Conservation (phyloP, 2,888 invertebrate genomes). For the Sisyra nigra region DNA sequence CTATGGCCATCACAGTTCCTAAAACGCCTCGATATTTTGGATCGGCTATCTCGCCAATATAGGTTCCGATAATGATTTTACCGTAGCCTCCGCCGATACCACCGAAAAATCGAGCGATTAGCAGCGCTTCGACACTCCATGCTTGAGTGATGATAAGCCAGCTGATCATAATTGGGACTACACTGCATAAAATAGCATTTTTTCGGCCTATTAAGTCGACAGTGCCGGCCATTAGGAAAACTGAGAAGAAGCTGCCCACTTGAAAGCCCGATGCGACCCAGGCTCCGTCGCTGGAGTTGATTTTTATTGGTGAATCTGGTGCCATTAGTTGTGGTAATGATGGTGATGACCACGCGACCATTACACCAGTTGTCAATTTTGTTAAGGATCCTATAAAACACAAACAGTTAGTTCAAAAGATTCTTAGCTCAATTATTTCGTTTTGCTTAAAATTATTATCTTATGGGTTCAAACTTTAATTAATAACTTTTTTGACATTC, state of each 20-base stretch:
- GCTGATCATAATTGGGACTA: slow-evolving; percentile 2
- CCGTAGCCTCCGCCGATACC: slow-evolving; percentile 5
- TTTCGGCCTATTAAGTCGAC: slow-evolving; percentile 7
- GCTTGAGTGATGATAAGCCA: slow-evolving; percentile 6
- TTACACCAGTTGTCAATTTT: slow-evolving; percentile 7
- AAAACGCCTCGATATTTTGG: slow-evolving; percentile 30
- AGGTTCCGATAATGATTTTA: slow-evolving; percentile 26
- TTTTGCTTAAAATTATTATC: too few relatives aligned
- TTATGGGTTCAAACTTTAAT: background rate
- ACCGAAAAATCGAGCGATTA: slow-evolving; percentile 4
- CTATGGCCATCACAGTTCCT: slow-evolving; percentile 28
- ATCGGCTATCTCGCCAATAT: slow-evolving; percentile 33
- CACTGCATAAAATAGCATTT: slow-evolving; percentile 5
- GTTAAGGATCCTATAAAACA: slow-evolving; percentile 5
- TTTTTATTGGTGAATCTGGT: slow-evolving; percentile 6
- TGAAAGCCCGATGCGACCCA: slow-evolving; percentile 3
- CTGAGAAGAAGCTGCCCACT: slow-evolving; percentile 1
- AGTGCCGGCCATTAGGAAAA: slow-evolving; percentile 4
- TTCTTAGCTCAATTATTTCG: too few relatives aligned
- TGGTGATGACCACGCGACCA: slow-evolving; percentile 7
- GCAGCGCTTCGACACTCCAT: background rate
- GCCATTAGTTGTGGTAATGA: slow-evolving; percentile 3
- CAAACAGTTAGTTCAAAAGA: background rate
- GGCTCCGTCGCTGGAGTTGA: background rate
- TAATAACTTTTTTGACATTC: too few relatives aligned